Base-by-base conservation (phyloP, 2,888 invertebrate genomes). In the Pasiphila rectangulata region DNA sequence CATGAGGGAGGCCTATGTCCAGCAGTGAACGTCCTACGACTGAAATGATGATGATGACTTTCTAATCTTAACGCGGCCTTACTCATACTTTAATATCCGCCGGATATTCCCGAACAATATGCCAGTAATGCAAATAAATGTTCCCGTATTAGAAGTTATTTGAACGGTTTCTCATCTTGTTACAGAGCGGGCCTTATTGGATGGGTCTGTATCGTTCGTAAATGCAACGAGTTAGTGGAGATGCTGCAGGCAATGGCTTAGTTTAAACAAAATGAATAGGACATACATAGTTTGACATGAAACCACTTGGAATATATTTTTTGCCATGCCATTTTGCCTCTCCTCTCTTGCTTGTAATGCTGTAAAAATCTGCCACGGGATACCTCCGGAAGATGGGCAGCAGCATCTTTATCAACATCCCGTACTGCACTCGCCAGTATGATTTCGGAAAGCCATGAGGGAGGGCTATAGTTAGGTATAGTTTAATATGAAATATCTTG, bases 131-230 rank as follows among this genome's bases (percentile, higher is more conserved):
- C 21, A 50, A 50, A 50, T 45, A 50, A 25, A 45, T 39, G 29
- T 5, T 38, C 13, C 10, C 12, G 17, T 45, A 45, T 36, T 30
- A 38, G 32, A 41, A 45, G 45, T 45, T 50, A 46, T 42, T 50
- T 41, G 37, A 45, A 37, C 38, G 38, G 41, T 16, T 41, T 40
- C 34, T 47, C 20, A 35, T 44, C 19, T 64, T 66, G 54, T 76
- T 77, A 38, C 74, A 77, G 77, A 79, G 54, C 62, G 67, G 20
- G 75, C 70, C 2, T 74, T 77, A 54, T 46, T 77, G 49, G 39
- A 59, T 16, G 56, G 68, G 21, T 78, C 67, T 41, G 43, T 70
- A 17, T 56, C 63, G 38, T 74, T 59, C 63, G 62, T 24, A 69
- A 71, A 45, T 75, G 67, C 51, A 61, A 64, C 21, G 63, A 74